A percentile compares a stretch with the other conserved stretches of the same genome.
Conservation (phyloP, 2,888 invertebrate genomes). For the Carabus problematicus region DNA sequence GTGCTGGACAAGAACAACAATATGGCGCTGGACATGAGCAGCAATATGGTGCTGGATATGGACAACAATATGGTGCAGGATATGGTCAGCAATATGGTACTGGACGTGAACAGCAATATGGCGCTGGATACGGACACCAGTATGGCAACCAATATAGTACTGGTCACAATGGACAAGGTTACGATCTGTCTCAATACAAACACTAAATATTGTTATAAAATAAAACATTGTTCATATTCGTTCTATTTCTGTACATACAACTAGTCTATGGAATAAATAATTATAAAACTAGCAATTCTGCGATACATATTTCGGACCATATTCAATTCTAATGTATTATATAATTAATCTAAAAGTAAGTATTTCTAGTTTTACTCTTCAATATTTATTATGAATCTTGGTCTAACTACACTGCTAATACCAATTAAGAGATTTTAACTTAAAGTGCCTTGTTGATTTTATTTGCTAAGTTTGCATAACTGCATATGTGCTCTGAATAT, state of each 20-base stretch:
- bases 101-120: conserved; percentile 1
- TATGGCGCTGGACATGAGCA: no score
- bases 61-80: not conserved
- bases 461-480: no score
- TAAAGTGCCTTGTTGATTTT: no score
- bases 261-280: not conserved
- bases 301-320: conserved; percentile 66
- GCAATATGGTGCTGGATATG: conserved; percentile 1
- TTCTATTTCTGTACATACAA: no score
- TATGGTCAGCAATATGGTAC: conserved; percentile 4
- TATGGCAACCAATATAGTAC: not conserved
- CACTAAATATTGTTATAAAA: no score
- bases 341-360: no score
- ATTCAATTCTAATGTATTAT: conserved; percentile 57
- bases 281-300: not conserved
- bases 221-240: no score
- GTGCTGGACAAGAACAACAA: conserved; percentile 2
- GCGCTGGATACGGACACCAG: not conserved
- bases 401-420: no score
- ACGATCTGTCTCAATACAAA: not conserved
- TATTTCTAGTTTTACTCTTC: no score
- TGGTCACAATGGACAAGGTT: not conserved
- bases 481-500: no score
- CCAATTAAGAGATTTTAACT: no score
- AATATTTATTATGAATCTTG: no score